phyloP scores from a whole-genome alignment of 2,888 invertebrate genomes.

The Agonum fuliginosum region DNA sequence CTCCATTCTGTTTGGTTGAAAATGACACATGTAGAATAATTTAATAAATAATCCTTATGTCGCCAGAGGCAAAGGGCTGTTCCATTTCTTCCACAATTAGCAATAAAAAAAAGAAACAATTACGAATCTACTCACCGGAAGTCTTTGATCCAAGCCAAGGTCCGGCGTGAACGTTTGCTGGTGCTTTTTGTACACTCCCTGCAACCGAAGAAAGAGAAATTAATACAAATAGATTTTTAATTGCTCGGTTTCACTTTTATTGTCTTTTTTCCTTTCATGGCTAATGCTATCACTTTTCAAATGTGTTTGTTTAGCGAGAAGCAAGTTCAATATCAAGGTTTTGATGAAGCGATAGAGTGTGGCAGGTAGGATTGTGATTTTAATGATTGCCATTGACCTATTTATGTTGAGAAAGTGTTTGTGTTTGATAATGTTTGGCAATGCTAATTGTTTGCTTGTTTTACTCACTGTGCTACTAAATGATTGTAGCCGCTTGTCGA shows the following conservation, averaged over 20 bases:
- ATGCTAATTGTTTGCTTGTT: background rate
- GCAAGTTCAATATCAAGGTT: constrained; percentile 54
- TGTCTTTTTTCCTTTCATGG: constrained; percentile 32
- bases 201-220: constrained; percentile 51
- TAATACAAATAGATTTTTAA: constrained; percentile 55
- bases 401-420: constrained; percentile 29
- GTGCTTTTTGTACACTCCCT: constrained; percentile 57
- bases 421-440: constrained; percentile 44
- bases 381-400: constrained; percentile 36
- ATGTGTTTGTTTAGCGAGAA: constrained; percentile 39
- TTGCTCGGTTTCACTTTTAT: constrained; percentile 55
- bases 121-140: constrained; percentile 49
- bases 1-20: no score
- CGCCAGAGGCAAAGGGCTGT: background rate
- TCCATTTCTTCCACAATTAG: background rate
- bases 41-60: background rate
- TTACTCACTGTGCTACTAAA: background rate
- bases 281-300: constrained; percentile 31
- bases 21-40: background rate
- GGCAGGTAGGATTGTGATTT: constrained; percentile 12
- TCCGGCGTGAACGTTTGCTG: constrained; percentile 38
- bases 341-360: constrained; percentile 38
- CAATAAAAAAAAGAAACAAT: constrained; percentile 11
- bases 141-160: constrained; percentile 31
- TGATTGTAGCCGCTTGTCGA: background rate